These are phyloP conservation scores for pig (Sus scrofa) DNA, from an alignment of 2,113 vertebrate genomes.

Conservation along the genomic window T2T-Sscrofa CM000830.6:113370001-113370500, in stretches of 20 bases:
- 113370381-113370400: neutral
- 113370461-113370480: neutral
- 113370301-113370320: neutral
- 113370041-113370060: neutral
- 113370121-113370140: neutral
- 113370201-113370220: neutral
- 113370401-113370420: neutral
- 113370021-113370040: neutral
- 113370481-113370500: constrained; percentile 19
- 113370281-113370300: neutral
- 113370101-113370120: neutral
- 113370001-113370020: neutral
- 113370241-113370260: neutral
- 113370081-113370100: neutral
- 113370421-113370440: neutral
- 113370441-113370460: neutral
- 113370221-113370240: neutral
- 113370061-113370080: neutral
- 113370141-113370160: neutral
- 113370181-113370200: neutral
- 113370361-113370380: neutral
- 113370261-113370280: neutral
- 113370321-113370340: constrained; percentile 10
- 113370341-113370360: neutral
- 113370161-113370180: neutral